These are phyloP conservation scores for Plebejus anna DNA, from an alignment of 2,888 invertebrate species.

Conservation along the genomic window DNA sequence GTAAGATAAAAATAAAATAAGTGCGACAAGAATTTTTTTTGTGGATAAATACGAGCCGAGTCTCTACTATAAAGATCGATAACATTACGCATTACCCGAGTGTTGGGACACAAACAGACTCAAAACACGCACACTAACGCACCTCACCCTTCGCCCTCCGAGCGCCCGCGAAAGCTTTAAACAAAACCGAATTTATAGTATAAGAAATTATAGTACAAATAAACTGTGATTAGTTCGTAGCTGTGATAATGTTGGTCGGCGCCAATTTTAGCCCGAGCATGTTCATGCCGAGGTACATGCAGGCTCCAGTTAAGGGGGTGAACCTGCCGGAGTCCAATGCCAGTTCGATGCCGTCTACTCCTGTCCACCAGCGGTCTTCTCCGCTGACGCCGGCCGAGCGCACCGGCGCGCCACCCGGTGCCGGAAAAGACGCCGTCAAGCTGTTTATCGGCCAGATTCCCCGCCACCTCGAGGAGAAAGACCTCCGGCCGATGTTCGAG, in stretches of 20 bases:
- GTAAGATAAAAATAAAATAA: conserved; percentile 33
- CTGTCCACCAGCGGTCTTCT: conserved; percentile 58
- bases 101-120: conserved; percentile 48
- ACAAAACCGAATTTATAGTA: conserved; percentile 76
- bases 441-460: conserved; percentile 97
- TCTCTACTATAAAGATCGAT: conserved; percentile 77
- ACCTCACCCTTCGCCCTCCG: conserved; percentile 53
- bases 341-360: conserved; percentile 70
- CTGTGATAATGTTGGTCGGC: conserved; percentile 72
- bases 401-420: conserved; percentile 68
- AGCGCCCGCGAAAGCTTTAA: conserved; percentile 66
- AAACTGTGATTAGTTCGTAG: conserved; percentile 43
- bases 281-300: conserved; percentile 61
- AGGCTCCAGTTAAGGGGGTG: conserved; percentile 43
- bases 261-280: conserved; percentile 62
- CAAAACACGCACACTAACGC: conserved; percentile 54
- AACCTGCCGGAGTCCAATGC: conserved; percentile 49
- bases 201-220: conserved; percentile 69
- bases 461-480: conserved; percentile 91
- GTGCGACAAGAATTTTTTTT: conserved; percentile 37
- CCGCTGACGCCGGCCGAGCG: conserved; percentile 67
- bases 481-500: conserved; percentile 93
- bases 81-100: conserved; percentile 77
- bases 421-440: conserved; percentile 84
- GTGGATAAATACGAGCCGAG: conserved; percentile 49